Evolutionary conservation across 2,888 invertebrate species (phyloP), one percentile per base, ranked within the genome.

Genomic region (Andrena fulva): DNA sequence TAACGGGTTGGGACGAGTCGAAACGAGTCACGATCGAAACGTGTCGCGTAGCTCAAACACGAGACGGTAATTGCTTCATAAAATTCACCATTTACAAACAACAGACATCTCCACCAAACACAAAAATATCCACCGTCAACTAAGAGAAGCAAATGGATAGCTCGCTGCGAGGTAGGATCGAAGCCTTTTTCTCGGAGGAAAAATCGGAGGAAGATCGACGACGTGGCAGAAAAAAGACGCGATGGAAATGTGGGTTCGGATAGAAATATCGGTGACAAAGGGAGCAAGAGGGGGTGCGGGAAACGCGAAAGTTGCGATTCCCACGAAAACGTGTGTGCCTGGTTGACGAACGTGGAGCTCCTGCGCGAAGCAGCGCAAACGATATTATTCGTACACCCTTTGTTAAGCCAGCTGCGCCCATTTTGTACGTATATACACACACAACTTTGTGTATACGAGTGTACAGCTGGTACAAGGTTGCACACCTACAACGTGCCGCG

Each of bases 381-480:
- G 80, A 84, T 80, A 74, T 84, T 85, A 85, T 85, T 70, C 77
- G 42, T 67, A 48, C 77, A 70, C 67, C 76, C 77, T 85, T 85
- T 77, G 85, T 80, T 73, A 77, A 84, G 60, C 80, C 84, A 85
- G 77, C 85, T 85, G 85, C 84, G 73, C 77, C 80, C 73, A 59
- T 85, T 77, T 80, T 69, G 62, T 54, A 31, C 33, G 50, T 68
- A 50, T 35, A 48, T 62, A 7, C 31, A 56, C 35, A 29, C 62
- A 59, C 52, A 64, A 24, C 20, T 42, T 72, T 42, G 50, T 31
- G 16, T 60, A 59, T 52, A n/a, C 5, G 24, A 52, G 78, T 42
- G 42, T 78, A 67, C 82, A 82, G 69, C 63, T 27, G 64, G 77
- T 60, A 69, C 82, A 68, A 82, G 77, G 68, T 72, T 82, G 77